Base-by-base conservation (phyloP, 1,140 invertebrate genomes). In the Hylaeus anthracinus region DNA sequence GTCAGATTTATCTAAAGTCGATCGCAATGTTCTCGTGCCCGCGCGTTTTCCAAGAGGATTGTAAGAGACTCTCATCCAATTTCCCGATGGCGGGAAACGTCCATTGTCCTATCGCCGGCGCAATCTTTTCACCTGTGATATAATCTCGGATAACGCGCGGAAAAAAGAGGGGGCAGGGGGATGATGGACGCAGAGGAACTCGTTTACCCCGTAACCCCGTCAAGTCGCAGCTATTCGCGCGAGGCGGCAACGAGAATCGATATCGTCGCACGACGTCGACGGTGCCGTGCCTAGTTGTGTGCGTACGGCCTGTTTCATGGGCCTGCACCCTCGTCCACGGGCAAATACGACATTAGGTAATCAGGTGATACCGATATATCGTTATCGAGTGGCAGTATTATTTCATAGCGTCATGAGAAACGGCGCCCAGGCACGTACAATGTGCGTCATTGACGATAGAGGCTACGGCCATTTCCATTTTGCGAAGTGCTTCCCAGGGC, bases 91-190 rank as follows among this genome's bases (percentile, higher is more conserved):
- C 72, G 61, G 53, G 37, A 64, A 45, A 65, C 5, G 60, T 73
- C 77, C 53, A 63, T 61, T 75, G 72, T 75, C 74, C 79, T 48
- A 53, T 70, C 76, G 53, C 41, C 45, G 72, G 55, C 48, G 84
- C 81, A 79, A 86, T 86, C 85, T 87, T 87, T 78, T 86, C 72
- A 81, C 74, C 72, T 66, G 67, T 45, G 72, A 86, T 83, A 79
- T 79, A 86, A 86, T 86, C 84, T 72, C 39, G 65, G 80, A 79
- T 82, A 85, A 82, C 78, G 72, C 48, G 72, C n/a, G 45, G 48
- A 26, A 10, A n/a, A 12, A 5, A 8, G 8, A 39, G 15, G 5
- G n/a, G 14, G n/a, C 0, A 8, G 45, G 45, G 1, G 45, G 3
- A 6, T 48, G 48, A 82, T 3, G 78, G 43, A 81, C 41, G 55